Evolutionary conservation across 2,797 vertebrate genomes (phyloP).

Genomic region (Phylloscopus collybita): DNA sequence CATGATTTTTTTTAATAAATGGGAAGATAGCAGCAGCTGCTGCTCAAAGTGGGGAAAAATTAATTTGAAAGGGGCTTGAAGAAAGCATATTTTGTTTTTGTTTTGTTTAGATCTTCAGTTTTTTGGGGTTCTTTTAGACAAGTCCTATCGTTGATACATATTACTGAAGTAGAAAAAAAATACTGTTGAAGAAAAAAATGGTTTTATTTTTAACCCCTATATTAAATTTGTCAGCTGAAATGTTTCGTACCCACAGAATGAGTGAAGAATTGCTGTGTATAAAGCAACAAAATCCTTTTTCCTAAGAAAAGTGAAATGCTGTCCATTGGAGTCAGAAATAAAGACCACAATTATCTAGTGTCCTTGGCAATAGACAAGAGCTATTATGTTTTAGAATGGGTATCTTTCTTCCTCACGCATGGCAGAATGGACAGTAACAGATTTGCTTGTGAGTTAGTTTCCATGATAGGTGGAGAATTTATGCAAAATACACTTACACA

Average conservation of each 20-base stretch:
- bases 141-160: background rate
- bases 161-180: background rate
- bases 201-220: background rate
- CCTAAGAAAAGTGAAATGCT: background rate
- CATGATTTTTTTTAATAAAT: background rate
- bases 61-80: background rate
- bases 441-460: background rate
- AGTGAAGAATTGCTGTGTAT: background rate
- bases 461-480: background rate
- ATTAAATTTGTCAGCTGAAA: background rate
- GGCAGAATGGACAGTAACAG: background rate
- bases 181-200: background rate
- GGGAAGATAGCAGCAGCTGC: background rate
- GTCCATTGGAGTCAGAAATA: background rate
- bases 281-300: background rate
- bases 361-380: background rate
- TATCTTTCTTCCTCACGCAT: background rate
- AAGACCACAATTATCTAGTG: background rate
- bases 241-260: background rate
- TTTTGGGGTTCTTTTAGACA: background rate
- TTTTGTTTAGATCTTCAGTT: background rate
- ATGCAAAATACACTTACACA: background rate
- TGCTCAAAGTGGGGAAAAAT: background rate
- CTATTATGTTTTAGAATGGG: background rate
- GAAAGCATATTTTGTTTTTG: background rate